phyloP scores from a whole-genome alignment of 1,140 invertebrate species.

The Melanaphis sacchari region DNA sequence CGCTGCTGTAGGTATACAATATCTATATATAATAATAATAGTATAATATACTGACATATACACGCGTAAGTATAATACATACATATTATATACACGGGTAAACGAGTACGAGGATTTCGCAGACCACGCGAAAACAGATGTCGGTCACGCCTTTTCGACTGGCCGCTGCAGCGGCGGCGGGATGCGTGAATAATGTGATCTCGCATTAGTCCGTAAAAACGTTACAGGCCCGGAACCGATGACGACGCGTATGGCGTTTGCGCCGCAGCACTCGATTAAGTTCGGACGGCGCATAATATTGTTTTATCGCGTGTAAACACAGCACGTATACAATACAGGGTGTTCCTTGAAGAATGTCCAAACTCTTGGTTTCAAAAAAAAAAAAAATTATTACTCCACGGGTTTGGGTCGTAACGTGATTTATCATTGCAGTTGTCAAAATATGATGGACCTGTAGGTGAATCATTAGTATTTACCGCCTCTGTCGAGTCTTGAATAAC shows the following conservation, averaged over 20 bases:
- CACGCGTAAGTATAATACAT: background rate
- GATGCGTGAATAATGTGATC: conserved; percentile 56
- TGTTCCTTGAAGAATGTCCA: background rate
- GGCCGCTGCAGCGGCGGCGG: background rate
- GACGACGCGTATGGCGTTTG: background rate
- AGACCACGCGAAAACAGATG: conserved; percentile 50
- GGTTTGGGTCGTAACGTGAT: too few relatives aligned
- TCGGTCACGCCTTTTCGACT: conserved; percentile 44
- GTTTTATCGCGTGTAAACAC: background rate
- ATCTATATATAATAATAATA: conserved; percentile 28
- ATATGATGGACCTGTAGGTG: too few relatives aligned
- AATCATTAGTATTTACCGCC: too few relatives aligned
- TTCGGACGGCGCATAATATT: background rate
- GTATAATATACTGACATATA: background rate
- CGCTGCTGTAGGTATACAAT: background rate
- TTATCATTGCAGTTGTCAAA: too few relatives aligned
- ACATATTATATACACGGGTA: background rate
- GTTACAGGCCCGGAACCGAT: conserved; percentile 34
- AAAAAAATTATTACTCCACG: too few relatives aligned
- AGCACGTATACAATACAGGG: background rate
- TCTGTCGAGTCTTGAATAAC: too few relatives aligned
- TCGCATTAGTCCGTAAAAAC: conserved; percentile 48
- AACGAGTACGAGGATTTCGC: conserved; percentile 30
- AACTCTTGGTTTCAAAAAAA: too few relatives aligned
- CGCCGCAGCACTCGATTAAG: background rate